Evolutionary conservation across 2,888 invertebrate species (phyloP), one percentile per base, ranked within the genome.

Genomic region (Brachypalpus laphriformis): DNA sequence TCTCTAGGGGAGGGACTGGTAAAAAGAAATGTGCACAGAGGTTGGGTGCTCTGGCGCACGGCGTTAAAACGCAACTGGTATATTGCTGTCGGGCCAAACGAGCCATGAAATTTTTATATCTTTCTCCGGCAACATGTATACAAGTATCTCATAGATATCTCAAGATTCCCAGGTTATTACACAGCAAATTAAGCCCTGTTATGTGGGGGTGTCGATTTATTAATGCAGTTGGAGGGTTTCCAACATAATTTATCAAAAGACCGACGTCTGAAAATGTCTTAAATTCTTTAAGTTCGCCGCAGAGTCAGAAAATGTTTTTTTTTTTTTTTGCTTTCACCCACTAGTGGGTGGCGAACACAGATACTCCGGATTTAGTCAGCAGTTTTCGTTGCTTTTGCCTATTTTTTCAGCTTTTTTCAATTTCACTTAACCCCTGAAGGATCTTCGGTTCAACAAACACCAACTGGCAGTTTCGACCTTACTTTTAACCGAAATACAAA

Each of bases 41-140:
- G 57, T 31, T 61, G 61, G 75, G 40, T 74, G 57, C 42, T 37
- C 18, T 56, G 54, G 56, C 47, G 65, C 45, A 65, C 42, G 66
- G 71, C 51, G 66, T 66, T 74, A 31, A 49, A 70, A 66, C 57
- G 83, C 83, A 85, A 85, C 83, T 85, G 83, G 83, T 85, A 83
- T 74, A 34, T 49, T 54, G 72, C 78, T 70, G 57, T 20, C 65
- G 70, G 63, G 22, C 20, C 75, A 80, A 85, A 85, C 83, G 83
- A 85, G 75, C 70, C 83, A 80, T 85, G 80, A 85, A 85, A 85
- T 85, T 85, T 85, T 80, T 80, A 80, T 80, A 59, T 74, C 56
- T 65, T 51, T 49, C 28, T 47, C 20, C 31, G 20, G 49, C 80
- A 49, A 63, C 45, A 40, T 28, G 56, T 61, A 49, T 68, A 31